Evolutionary conservation across 2,888 invertebrate species (phyloP), one percentile per base, ranked within the genome.

Genomic region (Geophilus truncorum): DNA sequence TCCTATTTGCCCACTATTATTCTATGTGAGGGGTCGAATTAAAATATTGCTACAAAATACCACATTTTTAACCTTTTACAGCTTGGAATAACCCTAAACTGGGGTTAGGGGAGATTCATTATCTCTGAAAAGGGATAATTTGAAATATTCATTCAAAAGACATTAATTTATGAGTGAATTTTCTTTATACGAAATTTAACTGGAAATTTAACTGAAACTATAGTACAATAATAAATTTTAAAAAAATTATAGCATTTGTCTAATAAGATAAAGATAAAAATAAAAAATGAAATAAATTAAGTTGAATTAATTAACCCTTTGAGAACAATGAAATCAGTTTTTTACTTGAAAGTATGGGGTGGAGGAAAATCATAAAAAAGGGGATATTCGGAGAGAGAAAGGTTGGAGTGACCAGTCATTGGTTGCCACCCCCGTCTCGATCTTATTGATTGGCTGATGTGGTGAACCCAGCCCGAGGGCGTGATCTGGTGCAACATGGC

Each of bases 401-500:
- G 2, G 57, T 4, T 1, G 18, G 23, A 21, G 57, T 57, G 57
- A 57, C 57, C 57, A 4, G 57, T 57, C 57, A 57, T 57, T 57
- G 57, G 57, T 57, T 57, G 57, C 57, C 57, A 57, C 57, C 57
- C 57, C 57, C 57, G 9, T 57, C 57, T 57, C 36, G 36, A 40
- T 57, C 18, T 57, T 57, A 57, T 57, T 57, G 57, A 57, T 57
- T 57, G 57, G 57, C 57, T 57, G 21, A 23, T 57, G 57, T 57
- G 57, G 57, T 57, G 57, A 57, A 57, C 57, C 57, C 57, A 57
- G 23, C 3, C 57, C 57, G 57, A 57, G 57, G 57, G 57, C 57
- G 57, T 57, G 57, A 57, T 57, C 57, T 57, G 57, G 57, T 18
- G 57, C 57, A 57, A 57, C 57, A 57, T 57, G 57, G 57, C 57